These are phyloP conservation scores for Odontophorus gujanensis DNA, from an alignment of 2,113 vertebrate species.

Conservation along the genomic window DNA sequence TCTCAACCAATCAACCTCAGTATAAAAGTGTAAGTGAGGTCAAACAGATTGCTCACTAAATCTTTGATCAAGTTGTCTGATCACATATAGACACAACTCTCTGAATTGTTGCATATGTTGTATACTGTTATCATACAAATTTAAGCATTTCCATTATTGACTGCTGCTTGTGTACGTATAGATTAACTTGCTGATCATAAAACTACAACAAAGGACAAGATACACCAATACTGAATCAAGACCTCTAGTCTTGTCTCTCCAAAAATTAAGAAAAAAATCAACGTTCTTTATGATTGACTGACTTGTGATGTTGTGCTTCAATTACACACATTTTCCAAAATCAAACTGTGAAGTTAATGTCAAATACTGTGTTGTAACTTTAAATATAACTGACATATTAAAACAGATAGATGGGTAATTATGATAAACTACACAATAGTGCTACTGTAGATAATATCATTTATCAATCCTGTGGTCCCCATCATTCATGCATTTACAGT, in stretches of 20 bases:
- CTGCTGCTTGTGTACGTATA: conserved; percentile 57
- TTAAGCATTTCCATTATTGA: conserved; percentile 59
- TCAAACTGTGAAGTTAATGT: conserved; percentile 68
- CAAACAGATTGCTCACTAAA: conserved; percentile 66
- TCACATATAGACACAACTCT: conserved; percentile 54
- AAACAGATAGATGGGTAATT: conserved; percentile 74
- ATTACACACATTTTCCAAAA: conserved; percentile 59
- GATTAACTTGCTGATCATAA: conserved; percentile 62
- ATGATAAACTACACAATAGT: conserved; percentile 78
- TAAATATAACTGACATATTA: conserved; percentile 72
- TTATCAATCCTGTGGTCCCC: conserved; percentile 76
- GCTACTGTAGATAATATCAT: conserved; percentile 74
- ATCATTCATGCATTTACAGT: conserved; percentile 77
- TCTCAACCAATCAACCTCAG: conserved; percentile 73
- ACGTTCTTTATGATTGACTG: conserved; percentile 40
- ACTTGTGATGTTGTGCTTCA: conserved; percentile 58
- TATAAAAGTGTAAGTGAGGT: conserved; percentile 73
- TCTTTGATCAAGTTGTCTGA: conserved; percentile 67
- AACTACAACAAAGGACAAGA: conserved; percentile 58
- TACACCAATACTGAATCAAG: conserved; percentile 42
- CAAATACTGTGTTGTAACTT: conserved; percentile 71
- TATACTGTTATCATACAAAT: conserved; percentile 37
- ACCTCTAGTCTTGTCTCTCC: conserved; percentile 57
- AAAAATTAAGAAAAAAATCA: conserved; percentile 59
- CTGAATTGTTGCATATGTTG: conserved; percentile 65